Conservation (phyloP, 2,797 vertebrate species). For the Smutsia temminckii region DNA sequence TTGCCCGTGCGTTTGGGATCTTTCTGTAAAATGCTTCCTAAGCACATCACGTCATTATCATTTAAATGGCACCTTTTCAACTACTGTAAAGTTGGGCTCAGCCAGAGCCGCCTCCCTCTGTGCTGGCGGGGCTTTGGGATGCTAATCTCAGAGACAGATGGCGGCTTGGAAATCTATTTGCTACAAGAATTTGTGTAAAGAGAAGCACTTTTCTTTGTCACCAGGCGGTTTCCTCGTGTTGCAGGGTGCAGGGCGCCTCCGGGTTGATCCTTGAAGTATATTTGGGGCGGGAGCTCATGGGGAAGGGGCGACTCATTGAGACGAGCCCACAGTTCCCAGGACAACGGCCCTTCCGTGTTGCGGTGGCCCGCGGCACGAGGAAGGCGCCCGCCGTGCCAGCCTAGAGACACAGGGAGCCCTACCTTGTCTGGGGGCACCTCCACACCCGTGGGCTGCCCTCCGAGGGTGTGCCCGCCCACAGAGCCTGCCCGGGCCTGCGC, state of each 20-base stretch:
- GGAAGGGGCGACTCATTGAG: not conserved
- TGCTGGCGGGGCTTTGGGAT: not conserved
- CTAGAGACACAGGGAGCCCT: not conserved
- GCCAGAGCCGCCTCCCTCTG: not conserved
- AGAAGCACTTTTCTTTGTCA: conserved; percentile 45
- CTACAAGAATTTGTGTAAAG: conserved; percentile 13
- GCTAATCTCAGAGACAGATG: conserved; percentile 42
- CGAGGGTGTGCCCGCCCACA: accelerated
- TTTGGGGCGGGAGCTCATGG: not conserved
- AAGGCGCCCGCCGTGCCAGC: accelerated
- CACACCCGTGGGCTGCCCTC: accelerated
- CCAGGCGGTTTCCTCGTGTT: not conserved
- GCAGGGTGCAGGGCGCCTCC: not conserved
- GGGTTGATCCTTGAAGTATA: not conserved
- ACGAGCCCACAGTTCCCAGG: not conserved
- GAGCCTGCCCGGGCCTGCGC: not conserved
- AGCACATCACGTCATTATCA: not conserved
- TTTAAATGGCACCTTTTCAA: not conserved
- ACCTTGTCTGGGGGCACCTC: not conserved
- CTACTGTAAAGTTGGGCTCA: not conserved
- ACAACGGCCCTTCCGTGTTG: accelerated
- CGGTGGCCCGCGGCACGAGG: accelerated
- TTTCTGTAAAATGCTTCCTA: not conserved
- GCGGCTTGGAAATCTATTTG: not conserved
- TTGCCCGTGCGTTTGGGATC: not conserved